Evolutionary conservation across 2,797 vertebrate species (phyloP).

Genomic region (Malurus splendens): DNA sequence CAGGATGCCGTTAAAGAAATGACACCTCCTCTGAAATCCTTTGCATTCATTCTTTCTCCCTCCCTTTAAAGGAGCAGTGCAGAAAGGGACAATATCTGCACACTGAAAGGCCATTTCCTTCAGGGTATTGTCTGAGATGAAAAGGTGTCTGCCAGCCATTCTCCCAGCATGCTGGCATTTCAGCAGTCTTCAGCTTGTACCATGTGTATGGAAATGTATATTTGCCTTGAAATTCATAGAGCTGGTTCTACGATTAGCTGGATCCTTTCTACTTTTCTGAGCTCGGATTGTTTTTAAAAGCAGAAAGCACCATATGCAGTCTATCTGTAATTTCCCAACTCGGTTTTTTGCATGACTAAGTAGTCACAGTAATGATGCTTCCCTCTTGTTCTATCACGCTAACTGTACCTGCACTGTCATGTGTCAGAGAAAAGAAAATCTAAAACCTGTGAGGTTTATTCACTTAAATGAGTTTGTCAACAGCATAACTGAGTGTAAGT

Average conservation of each 20-base stretch:
- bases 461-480: neutral
- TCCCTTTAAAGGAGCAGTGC: slow-evolving; percentile 1
- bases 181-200: neutral
- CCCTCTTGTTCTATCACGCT: neutral
- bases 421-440: neutral
- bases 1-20: neutral
- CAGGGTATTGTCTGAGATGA: neutral
- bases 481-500: neutral
- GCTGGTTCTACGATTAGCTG: neutral
- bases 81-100: neutral
- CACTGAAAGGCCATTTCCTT: neutral
- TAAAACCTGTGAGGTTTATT: neutral
- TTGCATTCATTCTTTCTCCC: neutral
- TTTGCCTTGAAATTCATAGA: neutral
- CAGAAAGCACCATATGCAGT: neutral
- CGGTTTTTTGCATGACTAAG: neutral
- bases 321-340: neutral
- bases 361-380: neutral
- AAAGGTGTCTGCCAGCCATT: neutral
- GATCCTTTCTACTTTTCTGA: neutral
- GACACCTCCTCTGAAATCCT: slow-evolving; percentile 14
- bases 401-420: neutral
- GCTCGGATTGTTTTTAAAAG: neutral
- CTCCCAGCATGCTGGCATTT: neutral
- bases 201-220: neutral